Conservation (phyloP, 53 echinoderm and acorn worm genomes). For the Holothuria leucospilota region DNA sequence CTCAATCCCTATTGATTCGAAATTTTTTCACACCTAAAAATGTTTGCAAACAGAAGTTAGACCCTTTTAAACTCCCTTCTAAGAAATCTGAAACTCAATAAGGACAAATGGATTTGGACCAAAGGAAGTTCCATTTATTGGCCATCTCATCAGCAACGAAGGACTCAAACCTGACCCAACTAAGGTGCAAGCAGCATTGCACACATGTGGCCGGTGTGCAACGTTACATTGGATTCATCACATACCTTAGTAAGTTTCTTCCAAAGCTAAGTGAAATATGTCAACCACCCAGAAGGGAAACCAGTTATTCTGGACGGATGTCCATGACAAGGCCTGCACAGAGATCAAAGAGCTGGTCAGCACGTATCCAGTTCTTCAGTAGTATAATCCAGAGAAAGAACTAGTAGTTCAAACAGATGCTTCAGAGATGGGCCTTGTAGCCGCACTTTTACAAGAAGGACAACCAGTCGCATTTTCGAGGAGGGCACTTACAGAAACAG, state of each 20-base stretch:
- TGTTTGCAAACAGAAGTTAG: too few relatives aligned
- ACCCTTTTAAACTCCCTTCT: too few relatives aligned
- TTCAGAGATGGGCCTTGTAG: too few relatives aligned
- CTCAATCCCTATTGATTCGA: too few relatives aligned
- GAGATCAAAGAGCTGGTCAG: conserved; percentile 48
- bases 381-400: too few relatives aligned
- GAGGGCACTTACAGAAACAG: conserved; percentile 65
- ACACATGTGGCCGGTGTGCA: conserved; percentile 26
- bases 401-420: too few relatives aligned
- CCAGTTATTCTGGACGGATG: conserved; percentile 17
- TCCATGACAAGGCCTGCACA: conserved; percentile 27
- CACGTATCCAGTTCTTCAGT: conserved; percentile 33
- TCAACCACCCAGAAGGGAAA: conserved; percentile 54
- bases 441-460: conserved; percentile 68
- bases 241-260: conserved; percentile 58
- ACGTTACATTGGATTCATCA: conserved; percentile 50
- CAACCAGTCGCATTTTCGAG: conserved; percentile 77
- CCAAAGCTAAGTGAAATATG: conserved; percentile 50
- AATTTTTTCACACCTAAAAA: too few relatives aligned
- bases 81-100: conserved; percentile 29
- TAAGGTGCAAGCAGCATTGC: conserved; percentile 30
- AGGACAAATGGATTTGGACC: conserved; percentile 13
- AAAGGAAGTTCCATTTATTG: too few relatives aligned
- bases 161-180: conserved; percentile 54
- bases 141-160: conserved; percentile 44